phyloP scores from a whole-genome alignment of 2,113 vertebrate species.

The Gavia stellata region DNA sequence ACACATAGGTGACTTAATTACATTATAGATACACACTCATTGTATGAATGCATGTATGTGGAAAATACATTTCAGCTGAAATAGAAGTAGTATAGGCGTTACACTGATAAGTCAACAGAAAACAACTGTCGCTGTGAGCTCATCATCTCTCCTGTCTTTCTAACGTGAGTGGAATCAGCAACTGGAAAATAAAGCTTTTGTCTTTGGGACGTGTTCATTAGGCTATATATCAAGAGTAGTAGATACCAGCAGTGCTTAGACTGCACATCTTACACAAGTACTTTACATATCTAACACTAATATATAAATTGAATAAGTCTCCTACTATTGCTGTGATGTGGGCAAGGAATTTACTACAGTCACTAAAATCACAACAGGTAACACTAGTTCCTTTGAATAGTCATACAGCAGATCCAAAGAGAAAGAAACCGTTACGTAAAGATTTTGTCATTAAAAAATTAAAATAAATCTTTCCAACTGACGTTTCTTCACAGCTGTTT shows the following conservation, averaged over 20 bases:
- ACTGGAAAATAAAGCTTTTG: neutral
- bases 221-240: neutral
- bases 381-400: neutral
- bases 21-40: neutral
- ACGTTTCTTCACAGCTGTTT: neutral
- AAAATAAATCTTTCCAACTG: neutral
- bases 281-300: neutral
- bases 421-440: rapidly evolving
- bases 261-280: neutral
- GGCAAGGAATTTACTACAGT: neutral
- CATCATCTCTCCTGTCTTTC: neutral
- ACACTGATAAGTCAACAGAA: neutral
- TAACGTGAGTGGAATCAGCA: neutral
- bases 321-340: neutral
- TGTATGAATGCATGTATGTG: neutral
- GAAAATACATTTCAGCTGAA: neutral
- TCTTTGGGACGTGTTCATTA: neutral
- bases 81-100: too few relatives aligned
- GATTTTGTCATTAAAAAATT: neutral
- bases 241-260: neutral
- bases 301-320: neutral
- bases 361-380: neutral
- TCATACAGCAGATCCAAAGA: neutral
- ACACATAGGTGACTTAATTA: neutral
- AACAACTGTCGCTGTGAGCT: neutral